A percentile compares a stretch with the other conserved stretches of the same genome.
phyloP scores from a whole-genome alignment of 1,140 invertebrate genomes.

The Drosophila cardini region DNA sequence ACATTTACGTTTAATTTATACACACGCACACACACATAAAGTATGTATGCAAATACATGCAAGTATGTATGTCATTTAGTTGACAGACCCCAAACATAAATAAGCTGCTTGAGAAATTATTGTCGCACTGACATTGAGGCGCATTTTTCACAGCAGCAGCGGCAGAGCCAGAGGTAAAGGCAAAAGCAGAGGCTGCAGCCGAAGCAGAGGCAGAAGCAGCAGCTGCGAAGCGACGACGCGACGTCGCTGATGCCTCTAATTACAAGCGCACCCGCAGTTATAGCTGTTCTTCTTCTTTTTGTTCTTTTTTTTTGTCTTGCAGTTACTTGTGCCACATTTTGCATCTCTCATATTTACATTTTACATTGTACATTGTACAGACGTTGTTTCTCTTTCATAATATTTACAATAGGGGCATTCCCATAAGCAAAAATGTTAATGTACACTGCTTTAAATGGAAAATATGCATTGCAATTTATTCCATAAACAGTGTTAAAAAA shows the following conservation, averaged over 20 bases:
- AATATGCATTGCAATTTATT: too few species aligned
- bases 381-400: conserved; percentile 36
- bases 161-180: background rate
- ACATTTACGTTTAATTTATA: conserved; percentile 48
- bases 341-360: conserved; percentile 64
- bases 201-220: background rate
- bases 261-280: conserved; percentile 54
- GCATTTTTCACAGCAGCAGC: conserved; percentile 45
- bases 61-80: conserved; percentile 19
- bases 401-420: conserved; percentile 35
- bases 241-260: conserved; percentile 62
- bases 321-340: conserved; percentile 79
- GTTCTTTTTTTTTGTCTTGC: conserved; percentile 51
- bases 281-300: conserved; percentile 18
- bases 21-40: background rate
- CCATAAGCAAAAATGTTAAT: background rate
- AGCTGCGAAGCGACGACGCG: conserved; percentile 20
- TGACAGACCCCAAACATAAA: conserved; percentile 46
- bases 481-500: too few species aligned
- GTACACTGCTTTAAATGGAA: background rate
- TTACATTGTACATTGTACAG: conserved; percentile 32
- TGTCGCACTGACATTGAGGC: conserved; percentile 77
- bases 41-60: conserved; percentile 28
- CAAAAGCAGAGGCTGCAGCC: background rate
- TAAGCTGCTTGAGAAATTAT: conserved; percentile 75